Percentiles rank a stretch among this genome's conserved stretches.
phyloP scores from a whole-genome alignment of 2,797 vertebrate species.

The Dendrocincla fuliginosa region DNA sequence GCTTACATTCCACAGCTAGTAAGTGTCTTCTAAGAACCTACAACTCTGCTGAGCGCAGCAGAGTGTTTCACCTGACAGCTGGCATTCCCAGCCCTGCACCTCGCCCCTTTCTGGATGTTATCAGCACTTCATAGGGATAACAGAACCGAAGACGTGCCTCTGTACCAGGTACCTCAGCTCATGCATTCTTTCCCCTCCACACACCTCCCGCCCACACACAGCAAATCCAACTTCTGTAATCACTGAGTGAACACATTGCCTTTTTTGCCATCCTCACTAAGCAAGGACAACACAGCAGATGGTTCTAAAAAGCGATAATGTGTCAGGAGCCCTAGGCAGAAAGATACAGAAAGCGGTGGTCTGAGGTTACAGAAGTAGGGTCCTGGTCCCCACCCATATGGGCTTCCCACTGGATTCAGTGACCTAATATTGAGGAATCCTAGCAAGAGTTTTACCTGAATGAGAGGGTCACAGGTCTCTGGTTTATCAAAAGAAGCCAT shows the following conservation, averaged over 20 bases:
- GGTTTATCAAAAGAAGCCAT: not conserved
- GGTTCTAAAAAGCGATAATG: not conserved
- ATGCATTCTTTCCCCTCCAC: not conserved
- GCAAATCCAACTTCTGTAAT: not conserved
- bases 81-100: not conserved
- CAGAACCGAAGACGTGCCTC: rapidly evolving
- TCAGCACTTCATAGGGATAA: not conserved
- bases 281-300: not conserved
- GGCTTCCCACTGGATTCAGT: not conserved
- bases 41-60: not conserved
- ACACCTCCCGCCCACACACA: not conserved
- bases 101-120: not conserved
- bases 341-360: not conserved
- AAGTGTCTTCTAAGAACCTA: not conserved
- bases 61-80: not conserved
- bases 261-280: not conserved
- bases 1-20: not conserved
- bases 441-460: not conserved
- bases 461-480: not conserved
- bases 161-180: not conserved
- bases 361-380: not conserved
- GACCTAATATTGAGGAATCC: not conserved
- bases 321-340: not conserved
- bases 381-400: not conserved
- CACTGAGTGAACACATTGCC: not conserved